Evolutionary conservation across 2,888 invertebrate species (phyloP), one percentile per base, ranked within the genome.

Genomic region (Hirtodrosophila duncani): DNA sequence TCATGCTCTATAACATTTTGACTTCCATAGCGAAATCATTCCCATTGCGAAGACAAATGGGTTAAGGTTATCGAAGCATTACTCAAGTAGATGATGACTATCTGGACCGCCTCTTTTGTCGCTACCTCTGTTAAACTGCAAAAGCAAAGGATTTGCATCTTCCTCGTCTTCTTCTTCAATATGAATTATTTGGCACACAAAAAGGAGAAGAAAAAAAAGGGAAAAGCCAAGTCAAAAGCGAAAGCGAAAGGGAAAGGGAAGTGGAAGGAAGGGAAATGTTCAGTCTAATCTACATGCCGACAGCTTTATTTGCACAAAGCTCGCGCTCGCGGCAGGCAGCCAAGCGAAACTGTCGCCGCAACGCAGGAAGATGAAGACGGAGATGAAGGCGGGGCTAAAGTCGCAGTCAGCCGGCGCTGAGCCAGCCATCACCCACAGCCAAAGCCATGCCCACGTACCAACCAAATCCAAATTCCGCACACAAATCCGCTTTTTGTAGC

Each of bases 131-230:
- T 51, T 51, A 31, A 51, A 30, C 30, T 30, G 48, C 9, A 1
- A 6, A 6, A 18, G 31, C 24, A 26, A 11, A 30, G 17, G 30
- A 38, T 37, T 27, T n/a, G 20, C 10, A 27, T 6, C 21, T 6
- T 11, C 21, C 13, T 10, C 31, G 14, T 39, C 14, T 14, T 24
- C 37, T 39, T 31, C 57, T 55, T 51, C 65, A 51, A 46, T 68
- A 72, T 53, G 59, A 72, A 77, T 68, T 72, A 72, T 58, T 49
- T 34, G 41, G 24, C 8, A 9, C 13, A 30, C 7, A n/a, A 8
- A 16, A 2, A 11, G 2, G 13, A 9, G n/a, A 6, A 10, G 16
- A 11, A 23, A 8, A 42, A n/a, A 18, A 3, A 6, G 23, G 18
- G 16, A 26, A 5, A 2, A 7, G 3, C 9, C 7, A 5, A 27